Evolutionary conservation across 2,888 invertebrate species (phyloP), one percentile per base, ranked within the genome.

Genomic region (Blastobasis adustella): DNA sequence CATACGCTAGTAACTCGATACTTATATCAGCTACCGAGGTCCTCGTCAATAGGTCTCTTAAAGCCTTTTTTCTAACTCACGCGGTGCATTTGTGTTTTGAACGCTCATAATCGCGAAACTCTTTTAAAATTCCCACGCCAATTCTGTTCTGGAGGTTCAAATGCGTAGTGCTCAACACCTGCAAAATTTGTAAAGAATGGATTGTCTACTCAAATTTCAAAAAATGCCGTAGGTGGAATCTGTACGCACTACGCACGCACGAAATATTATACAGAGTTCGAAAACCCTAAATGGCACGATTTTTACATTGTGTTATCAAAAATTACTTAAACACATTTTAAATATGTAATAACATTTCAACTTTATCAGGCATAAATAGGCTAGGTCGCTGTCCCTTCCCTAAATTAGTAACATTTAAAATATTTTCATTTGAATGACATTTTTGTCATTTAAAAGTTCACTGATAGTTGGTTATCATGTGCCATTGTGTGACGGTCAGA

Each of bases 271-370:
- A 23, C 3, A 23, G 23, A 23, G 23, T 23, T 66, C 61, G 61
- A 62, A 64, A 61, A 58, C 59, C 56, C 62, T 65, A 23, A 67
- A 67, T 66, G 72, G 23, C 23, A 23, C 23, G 23, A 74, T 67
- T 61, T 63, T 82, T 81, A n/a, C 76, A 79, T 69, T 68, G 65
- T 63, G 61, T 65, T 60, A 72, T 76, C 67, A 76, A 76, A 73
- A 66, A 67, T 79, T 80, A 82, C 83, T 81, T 73, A 23, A 69
- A 66, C 60, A 64, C 58, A 69, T n/a, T n/a, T n/a, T 72, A 69
- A 64, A 71, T 69, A 66, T 23, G 23, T 23, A 23, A 23, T 23
- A 23, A 23, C 23, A 23, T 23, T 23, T 23, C 23, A 23, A 23
- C 23, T 23, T 23, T 23, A 23, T 23, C 23, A 23, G 23, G 3